phyloP scores from a whole-genome alignment of 2,113 vertebrate species.

The Amia ocellicauda region DNA sequence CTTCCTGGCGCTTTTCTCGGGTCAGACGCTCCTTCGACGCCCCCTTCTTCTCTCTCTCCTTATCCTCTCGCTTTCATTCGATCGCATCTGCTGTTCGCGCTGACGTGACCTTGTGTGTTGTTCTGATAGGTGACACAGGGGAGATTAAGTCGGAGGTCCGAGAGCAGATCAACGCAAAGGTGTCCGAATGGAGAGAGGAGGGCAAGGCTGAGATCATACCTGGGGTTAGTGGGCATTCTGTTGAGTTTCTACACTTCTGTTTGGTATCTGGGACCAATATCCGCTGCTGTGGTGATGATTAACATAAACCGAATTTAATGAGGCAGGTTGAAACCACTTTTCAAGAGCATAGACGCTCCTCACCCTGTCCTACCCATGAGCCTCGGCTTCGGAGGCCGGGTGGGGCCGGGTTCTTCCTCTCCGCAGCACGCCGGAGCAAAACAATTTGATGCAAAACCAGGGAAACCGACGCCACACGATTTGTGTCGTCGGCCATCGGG shows the following conservation, averaged over 20 bases:
- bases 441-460: no score
- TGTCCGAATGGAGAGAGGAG: constrained; percentile 90
- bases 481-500: no score
- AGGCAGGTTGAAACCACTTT: no score
- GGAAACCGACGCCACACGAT: no score
- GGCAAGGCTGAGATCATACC: constrained; percentile 91
- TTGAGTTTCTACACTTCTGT: neutral
- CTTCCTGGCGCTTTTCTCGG: constrained; percentile 89
- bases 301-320: no score
- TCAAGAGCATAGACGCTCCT: no score
- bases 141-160: constrained; percentile 91
- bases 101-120: neutral
- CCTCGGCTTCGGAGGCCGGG: no score
- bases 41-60: neutral
- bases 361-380: no score
- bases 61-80: neutral
- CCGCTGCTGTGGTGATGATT: neutral
- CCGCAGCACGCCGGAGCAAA: no score
- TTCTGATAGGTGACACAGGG: constrained; percentile 75
- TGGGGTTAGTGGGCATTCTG: constrained; percentile 71
- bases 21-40: constrained; percentile 32
- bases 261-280: neutral
- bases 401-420: no score
- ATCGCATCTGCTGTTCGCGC: no score
- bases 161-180: constrained; percentile 92